phyloP scores from a whole-genome alignment of 2,113 vertebrate genomes.

The Ochotona curzoniae region DNA sequence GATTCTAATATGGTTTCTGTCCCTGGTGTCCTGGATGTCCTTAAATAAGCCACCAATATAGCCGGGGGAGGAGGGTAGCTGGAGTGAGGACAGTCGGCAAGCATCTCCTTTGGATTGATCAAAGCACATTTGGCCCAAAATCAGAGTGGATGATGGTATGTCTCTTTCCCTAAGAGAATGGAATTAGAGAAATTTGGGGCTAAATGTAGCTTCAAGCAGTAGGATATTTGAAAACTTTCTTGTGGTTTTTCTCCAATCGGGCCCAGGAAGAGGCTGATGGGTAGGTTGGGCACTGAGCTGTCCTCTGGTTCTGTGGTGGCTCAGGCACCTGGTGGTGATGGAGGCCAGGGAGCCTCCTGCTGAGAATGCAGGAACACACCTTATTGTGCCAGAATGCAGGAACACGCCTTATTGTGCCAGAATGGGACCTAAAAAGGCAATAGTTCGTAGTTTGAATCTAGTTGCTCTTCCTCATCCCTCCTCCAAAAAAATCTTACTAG shows the following conservation, averaged over 20 bases:
- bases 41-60: slow-evolving; percentile 34
- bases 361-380: neutral
- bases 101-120: slow-evolving; percentile 32
- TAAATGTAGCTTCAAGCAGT: neutral
- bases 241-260: neutral
- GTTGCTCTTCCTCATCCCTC: neutral
- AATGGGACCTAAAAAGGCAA: neutral
- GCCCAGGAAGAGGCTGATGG: neutral
- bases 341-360: neutral
- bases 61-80: neutral
- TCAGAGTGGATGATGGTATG: slow-evolving; percentile 4
- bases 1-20: neutral
- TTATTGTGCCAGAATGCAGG: neutral
- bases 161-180: neutral
- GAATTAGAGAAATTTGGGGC: neutral
- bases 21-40: neutral
- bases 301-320: neutral
- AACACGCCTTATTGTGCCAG: neutral
- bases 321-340: neutral
- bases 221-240: slow-evolving; percentile 1
- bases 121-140: slow-evolving; percentile 27
- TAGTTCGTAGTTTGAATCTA: neutral
- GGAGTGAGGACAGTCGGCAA: neutral
- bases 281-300: neutral
- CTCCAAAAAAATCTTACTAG: neutral